Evolutionary conservation across 1,140 invertebrate genomes (phyloP), one percentile per base, ranked within the genome.

Genomic region (Pomacea maculata): DNA sequence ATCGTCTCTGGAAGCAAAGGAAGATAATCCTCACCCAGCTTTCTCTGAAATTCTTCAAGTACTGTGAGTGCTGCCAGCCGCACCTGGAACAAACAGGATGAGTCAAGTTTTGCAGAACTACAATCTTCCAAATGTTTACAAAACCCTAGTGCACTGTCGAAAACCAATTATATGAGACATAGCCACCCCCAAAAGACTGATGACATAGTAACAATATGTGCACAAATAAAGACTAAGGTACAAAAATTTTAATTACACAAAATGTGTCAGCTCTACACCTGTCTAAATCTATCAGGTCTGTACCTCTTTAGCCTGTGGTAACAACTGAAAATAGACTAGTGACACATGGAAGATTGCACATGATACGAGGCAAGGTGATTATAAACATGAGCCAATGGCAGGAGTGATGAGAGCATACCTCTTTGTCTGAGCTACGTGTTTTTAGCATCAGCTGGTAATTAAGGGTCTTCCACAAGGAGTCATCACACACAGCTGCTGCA

Each of bases 391-490:
- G 15, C n/a, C 21, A 55, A 3, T 12, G 11, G 25, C 68, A 54
- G 2, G 10, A 34, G 19, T 29, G 54, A 11, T 7, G 8, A 17
- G 15, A 77, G 11, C 86, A 86, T 86, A 93, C 93, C 87, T 90
- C 83, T 21, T 95, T 92, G 76, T 94, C 94, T 84, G 93, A 93
- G 86, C 96, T 94, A 83, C 96, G 94, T 0, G 96, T 96, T 91
- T 98, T 98, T 70, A 98, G 92, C 25, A 98, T 91, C 76, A 97
- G 94, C 91, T 97, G 96, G 90, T 97, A 96, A 88, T 97, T 96
- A 7, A 98, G 91, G 85, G 95, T 94, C 88, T 97, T 97, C 94
- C 97, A 97, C 7, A 96, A 88, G 0, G 95, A 94, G 88, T 98
- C 96, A 87, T 98, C 97, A 12, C 94, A 94, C 21, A 94, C 94